Percentiles rank a stretch among this genome's conserved stretches.
Evolutionary conservation across 2,113 vertebrate genomes (phyloP).

Genomic region (Charina bottae): DNA sequence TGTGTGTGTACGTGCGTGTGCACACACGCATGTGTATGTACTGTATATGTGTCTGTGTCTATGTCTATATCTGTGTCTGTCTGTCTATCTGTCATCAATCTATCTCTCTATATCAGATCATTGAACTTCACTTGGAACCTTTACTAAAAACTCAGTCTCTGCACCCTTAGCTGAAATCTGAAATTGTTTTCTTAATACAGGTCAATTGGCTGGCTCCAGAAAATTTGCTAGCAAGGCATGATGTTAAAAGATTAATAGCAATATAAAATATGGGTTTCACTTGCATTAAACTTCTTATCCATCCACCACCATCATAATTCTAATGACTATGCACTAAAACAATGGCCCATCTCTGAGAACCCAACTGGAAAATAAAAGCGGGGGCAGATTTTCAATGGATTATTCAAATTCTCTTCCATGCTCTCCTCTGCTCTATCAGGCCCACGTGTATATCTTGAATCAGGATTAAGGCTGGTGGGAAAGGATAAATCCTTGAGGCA

Average conservation of each 20-base stretch:
- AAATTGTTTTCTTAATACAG: background rate
- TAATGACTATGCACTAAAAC: background rate
- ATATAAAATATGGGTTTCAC: background rate
- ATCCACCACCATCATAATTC: background rate
- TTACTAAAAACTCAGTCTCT: background rate
- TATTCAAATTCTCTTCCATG: background rate
- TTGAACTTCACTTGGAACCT: background rate
- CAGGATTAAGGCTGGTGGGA: constrained; percentile 69
- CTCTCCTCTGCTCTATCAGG: background rate
- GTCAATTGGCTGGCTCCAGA: background rate
- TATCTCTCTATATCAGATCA: background rate
- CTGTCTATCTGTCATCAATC: too few species aligned
- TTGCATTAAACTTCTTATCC: background rate
- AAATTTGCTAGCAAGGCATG: background rate
- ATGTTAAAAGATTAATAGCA: background rate
- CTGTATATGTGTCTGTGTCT: background rate
- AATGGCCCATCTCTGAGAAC: background rate
- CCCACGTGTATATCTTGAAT: background rate
- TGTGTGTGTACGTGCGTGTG: background rate
- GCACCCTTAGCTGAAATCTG: background rate
- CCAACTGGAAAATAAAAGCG: background rate
- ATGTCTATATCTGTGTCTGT: background rate
- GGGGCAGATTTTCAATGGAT: background rate
- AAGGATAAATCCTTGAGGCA: constrained; percentile 69
- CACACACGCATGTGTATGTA: too few species aligned